Evolutionary conservation across 2,797 vertebrate genomes (phyloP).

Genomic region (Apogon hyalosoma): DNA sequence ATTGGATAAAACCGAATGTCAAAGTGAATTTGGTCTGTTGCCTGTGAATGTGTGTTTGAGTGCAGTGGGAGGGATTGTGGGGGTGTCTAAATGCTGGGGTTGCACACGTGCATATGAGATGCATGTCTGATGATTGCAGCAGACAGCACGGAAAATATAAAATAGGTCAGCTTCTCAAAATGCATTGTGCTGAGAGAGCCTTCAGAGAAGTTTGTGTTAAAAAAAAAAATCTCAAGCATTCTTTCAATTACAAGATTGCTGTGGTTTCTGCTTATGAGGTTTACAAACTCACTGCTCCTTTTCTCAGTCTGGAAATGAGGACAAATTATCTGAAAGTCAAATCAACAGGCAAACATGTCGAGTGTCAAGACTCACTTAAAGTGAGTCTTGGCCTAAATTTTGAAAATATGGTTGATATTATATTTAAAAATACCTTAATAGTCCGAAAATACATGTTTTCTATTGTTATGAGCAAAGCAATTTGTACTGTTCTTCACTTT

Average conservation of each 20-base stretch:
- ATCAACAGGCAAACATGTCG: conserved; percentile 11
- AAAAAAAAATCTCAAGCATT: conserved; percentile 56
- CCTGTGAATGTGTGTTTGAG: conserved; percentile 13
- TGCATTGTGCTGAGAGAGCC: conserved; percentile 70
- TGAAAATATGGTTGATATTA: conserved; percentile 17
- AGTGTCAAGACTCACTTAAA: conserved; percentile 90
- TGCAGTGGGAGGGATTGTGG: conserved; percentile 18
- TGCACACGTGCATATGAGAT: conserved; percentile 71
- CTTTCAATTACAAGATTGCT: conserved; percentile 60
- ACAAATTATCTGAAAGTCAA: too few species aligned
- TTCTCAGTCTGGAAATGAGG: conserved; percentile 43
- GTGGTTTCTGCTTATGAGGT: conserved; percentile 49
- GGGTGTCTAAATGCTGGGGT: conserved; percentile 62
- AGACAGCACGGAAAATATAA: conserved; percentile 80
- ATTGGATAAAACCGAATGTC: conserved; percentile 60
- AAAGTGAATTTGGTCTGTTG: conserved; percentile 54
- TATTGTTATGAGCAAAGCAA: too few species aligned
- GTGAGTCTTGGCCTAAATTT: conserved; percentile 70
- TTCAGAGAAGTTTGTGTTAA: conserved; percentile 61
- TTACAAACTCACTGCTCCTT: conserved; percentile 31
- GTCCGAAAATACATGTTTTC: too few species aligned
- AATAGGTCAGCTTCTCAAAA: conserved; percentile 82
- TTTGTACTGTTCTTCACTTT: too few species aligned
- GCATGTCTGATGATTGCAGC: conserved; percentile 80
- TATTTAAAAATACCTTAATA: neutral